Evolutionary conservation across 2,888 invertebrate species (phyloP), one percentile per base, ranked within the genome.

Genomic region (Epirrhoe alternata): DNA sequence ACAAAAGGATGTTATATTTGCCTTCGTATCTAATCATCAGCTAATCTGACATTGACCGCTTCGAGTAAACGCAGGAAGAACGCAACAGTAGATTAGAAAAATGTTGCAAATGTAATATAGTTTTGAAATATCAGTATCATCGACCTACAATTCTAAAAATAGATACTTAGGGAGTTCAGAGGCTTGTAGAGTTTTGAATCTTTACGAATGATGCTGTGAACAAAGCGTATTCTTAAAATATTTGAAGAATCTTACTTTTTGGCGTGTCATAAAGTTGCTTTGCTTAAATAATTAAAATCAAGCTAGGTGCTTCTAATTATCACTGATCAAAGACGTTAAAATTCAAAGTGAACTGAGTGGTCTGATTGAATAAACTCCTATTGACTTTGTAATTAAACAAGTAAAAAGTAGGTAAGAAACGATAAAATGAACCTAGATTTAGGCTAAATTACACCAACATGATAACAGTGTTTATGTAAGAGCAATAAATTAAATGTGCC

Each of bases 1-100:
- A 64, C 64, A 61, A 64, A 64, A 68, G 68, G 68, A 68, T 68
- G 68, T 68, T 64, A 47, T 67, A 60, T 63, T 68, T 61, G 57
- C 57, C 61, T 58, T 61, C 54, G 17, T 64, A 68, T 61, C 68
- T 68, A 61, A 68, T 68, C 68, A 64, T 56, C 38, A 50, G 53
- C 33, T 64, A 65, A 68, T 68, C 68, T 68, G 64, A 68, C 68
- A 68, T 68, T 68, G 68, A 68, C 68, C 68, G 64, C 68, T 65
- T 31, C 50, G 31, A 54, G 61, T 61, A 64, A 68, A 64, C 68
- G 64, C 64, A 68, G 64, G 64, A 68, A 64, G 60, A 64, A 42
- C 56, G 55, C 63, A 57, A 64, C 42, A 57, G 24, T 51, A 64
- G 68, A 68, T 68, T 54, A 61, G 12, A 64, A 68, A 64, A 42